A percentile compares a stretch with the other conserved stretches of the same genome.
These are phyloP conservation scores for Steatornis caripensis DNA, from an alignment of 2,113 vertebrate genomes.

Conservation along the genomic window DNA sequence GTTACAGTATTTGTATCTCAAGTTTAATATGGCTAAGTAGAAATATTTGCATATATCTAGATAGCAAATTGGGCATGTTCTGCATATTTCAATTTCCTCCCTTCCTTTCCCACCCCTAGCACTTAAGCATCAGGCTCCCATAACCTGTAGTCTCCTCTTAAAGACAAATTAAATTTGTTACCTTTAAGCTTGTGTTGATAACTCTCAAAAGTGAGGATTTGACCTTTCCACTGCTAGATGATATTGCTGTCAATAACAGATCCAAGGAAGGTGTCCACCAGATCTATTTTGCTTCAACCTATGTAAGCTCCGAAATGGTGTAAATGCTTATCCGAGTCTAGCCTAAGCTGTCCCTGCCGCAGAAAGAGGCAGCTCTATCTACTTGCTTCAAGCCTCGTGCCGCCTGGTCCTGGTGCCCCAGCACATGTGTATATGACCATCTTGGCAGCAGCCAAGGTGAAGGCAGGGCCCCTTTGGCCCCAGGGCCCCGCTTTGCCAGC, in stretches of 20 bases:
- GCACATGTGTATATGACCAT: accelerated
- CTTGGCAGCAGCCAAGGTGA: not conserved
- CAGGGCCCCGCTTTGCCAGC: not conserved
- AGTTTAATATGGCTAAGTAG: not conserved
- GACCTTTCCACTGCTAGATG: not conserved
- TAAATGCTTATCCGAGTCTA: not conserved
- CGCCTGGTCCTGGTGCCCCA: not conserved
- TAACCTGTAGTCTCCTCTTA: not conserved
- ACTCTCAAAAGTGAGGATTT: not conserved
- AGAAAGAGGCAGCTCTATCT: not conserved
- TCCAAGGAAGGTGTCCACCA: not conserved
- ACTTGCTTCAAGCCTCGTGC: accelerated
- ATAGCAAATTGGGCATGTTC: not conserved
- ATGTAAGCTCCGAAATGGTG: not conserved
- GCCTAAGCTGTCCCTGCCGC: accelerated
- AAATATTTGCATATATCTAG: not conserved
- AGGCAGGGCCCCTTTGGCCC: not conserved
- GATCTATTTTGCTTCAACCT: not conserved
- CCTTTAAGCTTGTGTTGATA: not conserved
- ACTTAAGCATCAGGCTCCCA: not conserved
- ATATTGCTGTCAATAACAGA: not conserved
- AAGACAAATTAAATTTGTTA: not conserved
- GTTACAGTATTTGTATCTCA: not conserved
- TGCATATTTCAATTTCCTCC: not conserved
- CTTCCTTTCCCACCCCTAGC: not conserved